Conservation (phyloP, 2,113 vertebrate genomes). For the Pseudorasbora parva region DNA sequence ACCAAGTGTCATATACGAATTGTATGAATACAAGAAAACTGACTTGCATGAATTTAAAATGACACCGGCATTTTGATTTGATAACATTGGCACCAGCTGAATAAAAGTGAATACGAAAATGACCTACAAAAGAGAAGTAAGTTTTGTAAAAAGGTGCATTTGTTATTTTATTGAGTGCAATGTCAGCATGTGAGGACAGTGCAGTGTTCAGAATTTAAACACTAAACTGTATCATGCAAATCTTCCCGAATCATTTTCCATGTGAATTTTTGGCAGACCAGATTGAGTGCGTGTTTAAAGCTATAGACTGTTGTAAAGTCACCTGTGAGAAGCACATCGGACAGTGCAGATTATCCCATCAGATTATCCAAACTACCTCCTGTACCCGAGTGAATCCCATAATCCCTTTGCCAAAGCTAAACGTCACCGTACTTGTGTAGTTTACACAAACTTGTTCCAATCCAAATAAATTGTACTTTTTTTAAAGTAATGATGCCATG, state of each 20-base stretch:
- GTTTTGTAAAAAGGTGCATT: no score
- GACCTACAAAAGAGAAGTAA: no score
- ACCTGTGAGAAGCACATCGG: slow-evolving; percentile 22
- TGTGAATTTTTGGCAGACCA: neutral
- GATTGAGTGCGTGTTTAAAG: slow-evolving; percentile 14
- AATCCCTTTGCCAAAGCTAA: slow-evolving; percentile 14
- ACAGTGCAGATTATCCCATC: slow-evolving; percentile 20
- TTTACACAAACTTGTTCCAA: slow-evolving; percentile 7
- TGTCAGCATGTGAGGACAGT: neutral
- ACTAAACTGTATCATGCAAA: neutral
- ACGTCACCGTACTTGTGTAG: neutral
- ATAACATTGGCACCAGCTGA: neutral
- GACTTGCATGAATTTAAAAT: neutral
- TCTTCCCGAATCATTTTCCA: slow-evolving; percentile 6
- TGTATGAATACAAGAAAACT: neutral
- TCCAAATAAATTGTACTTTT: neutral
- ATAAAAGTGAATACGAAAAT: neutral
- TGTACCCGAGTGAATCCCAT: slow-evolving; percentile 23
- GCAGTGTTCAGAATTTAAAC: no score
- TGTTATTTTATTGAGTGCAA: no score
- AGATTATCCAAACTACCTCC: slow-evolving; percentile 39
- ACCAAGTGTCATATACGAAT: neutral
- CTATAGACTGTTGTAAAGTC: neutral
- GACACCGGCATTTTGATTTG: no score
- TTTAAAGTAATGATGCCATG: neutral